Evolutionary conservation across 2,888 invertebrate genomes (phyloP).

Genomic region (Calephelis perditalis): DNA sequence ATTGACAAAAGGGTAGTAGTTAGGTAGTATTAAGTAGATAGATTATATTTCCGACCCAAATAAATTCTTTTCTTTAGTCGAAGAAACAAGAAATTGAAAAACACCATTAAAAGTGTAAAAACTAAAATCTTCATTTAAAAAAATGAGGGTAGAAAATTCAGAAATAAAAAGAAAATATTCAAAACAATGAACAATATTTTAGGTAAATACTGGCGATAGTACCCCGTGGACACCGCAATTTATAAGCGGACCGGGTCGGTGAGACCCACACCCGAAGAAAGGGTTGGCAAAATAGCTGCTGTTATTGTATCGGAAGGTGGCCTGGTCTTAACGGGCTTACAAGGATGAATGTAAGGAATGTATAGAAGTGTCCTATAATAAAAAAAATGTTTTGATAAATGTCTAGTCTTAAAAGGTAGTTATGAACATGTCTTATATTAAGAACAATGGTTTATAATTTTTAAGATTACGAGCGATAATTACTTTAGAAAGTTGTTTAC

Average conservation of each 20-base stretch:
- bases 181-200: slow-evolving; percentile 40
- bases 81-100: no score
- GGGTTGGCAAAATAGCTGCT: slow-evolving; percentile 57
- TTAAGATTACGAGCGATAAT: no score
- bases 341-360: slow-evolving; percentile 5
- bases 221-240: slow-evolving; percentile 71
- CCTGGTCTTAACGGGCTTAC: slow-evolving; percentile 47
- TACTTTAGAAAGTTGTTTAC: no score
- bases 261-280: slow-evolving; percentile 46
- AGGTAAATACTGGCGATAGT: slow-evolving; percentile 44
- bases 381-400: neutral
- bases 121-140: neutral
- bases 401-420: no score
- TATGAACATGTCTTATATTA: no score
- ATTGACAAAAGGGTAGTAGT: no score
- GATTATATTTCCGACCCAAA: no score
- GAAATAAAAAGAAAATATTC: neutral
- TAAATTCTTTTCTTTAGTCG: no score
- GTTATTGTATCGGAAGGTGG: slow-evolving; percentile 77
- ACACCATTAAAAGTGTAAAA: neutral
- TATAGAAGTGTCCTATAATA: slow-evolving; percentile 22
- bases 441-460: no score
- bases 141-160: neutral
- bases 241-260: slow-evolving; percentile 55
- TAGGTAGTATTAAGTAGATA: no score